Percentiles rank a stretch among this genome's conserved stretches.
Evolutionary conservation across 2,797 vertebrate genomes (phyloP).

Genomic region (Chiloscyllium punctatum): DNA sequence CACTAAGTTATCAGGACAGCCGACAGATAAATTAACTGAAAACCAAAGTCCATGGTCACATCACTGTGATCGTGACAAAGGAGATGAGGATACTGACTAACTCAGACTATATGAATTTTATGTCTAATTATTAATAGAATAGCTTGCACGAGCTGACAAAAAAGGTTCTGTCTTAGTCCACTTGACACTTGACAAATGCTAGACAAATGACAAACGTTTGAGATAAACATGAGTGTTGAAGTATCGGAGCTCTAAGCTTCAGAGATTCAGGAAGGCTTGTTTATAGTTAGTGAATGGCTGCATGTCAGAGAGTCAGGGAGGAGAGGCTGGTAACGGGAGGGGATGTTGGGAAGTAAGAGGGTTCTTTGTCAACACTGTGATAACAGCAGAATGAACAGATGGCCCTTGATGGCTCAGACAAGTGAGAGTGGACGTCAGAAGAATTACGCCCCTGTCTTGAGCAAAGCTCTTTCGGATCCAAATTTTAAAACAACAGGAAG

Average conservation of each 20-base stretch:
- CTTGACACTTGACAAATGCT: conserved; percentile 31
- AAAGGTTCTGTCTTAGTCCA: conserved; percentile 22
- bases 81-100: background rate
- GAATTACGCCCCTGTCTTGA: conserved; percentile 35
- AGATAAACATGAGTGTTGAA: conserved; percentile 17
- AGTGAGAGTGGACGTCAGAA: conserved; percentile 16
- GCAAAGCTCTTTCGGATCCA: conserved; percentile 30
- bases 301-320: background rate
- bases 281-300: background rate
- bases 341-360: conserved; percentile 29
- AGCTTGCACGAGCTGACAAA: background rate
- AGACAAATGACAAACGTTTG: conserved; percentile 11
- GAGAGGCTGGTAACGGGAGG: background rate
- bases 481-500: conserved; percentile 37
- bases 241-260: background rate
- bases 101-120: background rate
- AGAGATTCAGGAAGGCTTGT: background rate
- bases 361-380: conserved; percentile 27
- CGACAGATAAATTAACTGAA: background rate
- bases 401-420: conserved; percentile 31
- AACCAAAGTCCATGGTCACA: background rate
- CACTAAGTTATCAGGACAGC: background rate
- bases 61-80: background rate
- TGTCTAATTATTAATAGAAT: conserved; percentile 19
- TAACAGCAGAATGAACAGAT: conserved; percentile 32